phyloP scores from a whole-genome alignment of 2,113 vertebrate genomes.

The Suricata suricatta region DNA sequence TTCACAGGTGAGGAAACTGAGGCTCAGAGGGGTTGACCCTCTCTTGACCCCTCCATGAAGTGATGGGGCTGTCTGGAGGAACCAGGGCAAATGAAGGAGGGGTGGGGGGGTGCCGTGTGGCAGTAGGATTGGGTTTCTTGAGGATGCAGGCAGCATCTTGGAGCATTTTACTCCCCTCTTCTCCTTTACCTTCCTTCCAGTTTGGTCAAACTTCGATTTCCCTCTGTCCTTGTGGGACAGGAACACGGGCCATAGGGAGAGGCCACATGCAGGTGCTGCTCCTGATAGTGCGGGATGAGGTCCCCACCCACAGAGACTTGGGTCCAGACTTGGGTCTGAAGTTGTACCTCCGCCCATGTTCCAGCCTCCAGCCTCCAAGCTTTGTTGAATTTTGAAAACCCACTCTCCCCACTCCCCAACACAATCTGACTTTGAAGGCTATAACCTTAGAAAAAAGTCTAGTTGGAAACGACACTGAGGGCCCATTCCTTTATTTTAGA shows the following conservation, averaged over 20 bases:
- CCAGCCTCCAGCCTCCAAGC: not conserved
- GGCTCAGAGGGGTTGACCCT: not conserved
- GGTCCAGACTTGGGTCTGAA: not conserved
- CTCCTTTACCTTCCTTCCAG: not conserved
- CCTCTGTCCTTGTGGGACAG: not conserved
- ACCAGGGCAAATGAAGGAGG: too few relatives aligned
- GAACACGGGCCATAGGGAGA: not conserved
- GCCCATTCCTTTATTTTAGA: not conserved
- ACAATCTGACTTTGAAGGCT: not conserved
- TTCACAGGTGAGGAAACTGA: not conserved
- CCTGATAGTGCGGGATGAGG: not conserved
- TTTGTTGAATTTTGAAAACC: not conserved
- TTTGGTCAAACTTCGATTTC: not conserved
- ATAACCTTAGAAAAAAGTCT: not conserved
- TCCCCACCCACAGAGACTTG: not conserved
- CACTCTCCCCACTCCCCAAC: not conserved
- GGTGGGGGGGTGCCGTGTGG: too few relatives aligned
- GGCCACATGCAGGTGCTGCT: not conserved
- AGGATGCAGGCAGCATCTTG: not conserved
- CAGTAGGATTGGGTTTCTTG: too few relatives aligned
- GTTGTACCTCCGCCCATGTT: not conserved
- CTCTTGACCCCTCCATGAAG: not conserved
- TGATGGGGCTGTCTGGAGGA: not conserved
- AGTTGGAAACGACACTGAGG: not conserved
- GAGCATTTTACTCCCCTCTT: not conserved